Conservation (phyloP, 2,888 invertebrate genomes). For the Melanotus villosus region DNA sequence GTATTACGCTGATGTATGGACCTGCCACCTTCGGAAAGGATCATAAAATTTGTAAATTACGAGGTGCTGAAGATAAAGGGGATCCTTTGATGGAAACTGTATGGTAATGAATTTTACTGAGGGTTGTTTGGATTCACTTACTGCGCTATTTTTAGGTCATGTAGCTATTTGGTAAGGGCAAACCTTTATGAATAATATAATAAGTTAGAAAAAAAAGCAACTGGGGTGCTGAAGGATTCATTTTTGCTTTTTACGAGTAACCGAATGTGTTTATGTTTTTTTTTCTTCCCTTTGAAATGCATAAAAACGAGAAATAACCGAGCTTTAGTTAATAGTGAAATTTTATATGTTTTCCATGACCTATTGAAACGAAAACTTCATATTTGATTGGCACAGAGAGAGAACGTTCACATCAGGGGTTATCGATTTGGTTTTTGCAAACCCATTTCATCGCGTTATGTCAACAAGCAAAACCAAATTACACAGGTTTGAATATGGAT, state of each 20-base stretch:
- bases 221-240: constrained; percentile 2
- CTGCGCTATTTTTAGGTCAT: constrained; percentile 33
- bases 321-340: background rate
- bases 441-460: background rate
- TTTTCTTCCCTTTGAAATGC: no score
- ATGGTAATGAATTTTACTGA: constrained; percentile 38
- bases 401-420: background rate
- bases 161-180: background rate
- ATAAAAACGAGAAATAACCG: no score
- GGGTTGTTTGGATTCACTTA: constrained; percentile 39
- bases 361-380: constrained; percentile 6
- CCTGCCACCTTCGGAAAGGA: constrained; percentile 43
- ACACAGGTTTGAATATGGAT: background rate
- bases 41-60: constrained; percentile 57
- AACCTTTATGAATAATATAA: constrained; percentile 37
- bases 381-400: constrained; percentile 15
- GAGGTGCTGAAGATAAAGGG: constrained; percentile 49
- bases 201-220: constrained; percentile 8
- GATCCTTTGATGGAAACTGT: constrained; percentile 45
- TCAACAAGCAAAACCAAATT: background rate
- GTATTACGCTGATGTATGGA: constrained; percentile 45
- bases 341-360: background rate
- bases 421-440: constrained; percentile 6
- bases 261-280: no score
- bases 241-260: constrained; percentile 20